Base-by-base conservation (phyloP, 2,113 vertebrate species). In the Xiphophorus hellerii region DNA sequence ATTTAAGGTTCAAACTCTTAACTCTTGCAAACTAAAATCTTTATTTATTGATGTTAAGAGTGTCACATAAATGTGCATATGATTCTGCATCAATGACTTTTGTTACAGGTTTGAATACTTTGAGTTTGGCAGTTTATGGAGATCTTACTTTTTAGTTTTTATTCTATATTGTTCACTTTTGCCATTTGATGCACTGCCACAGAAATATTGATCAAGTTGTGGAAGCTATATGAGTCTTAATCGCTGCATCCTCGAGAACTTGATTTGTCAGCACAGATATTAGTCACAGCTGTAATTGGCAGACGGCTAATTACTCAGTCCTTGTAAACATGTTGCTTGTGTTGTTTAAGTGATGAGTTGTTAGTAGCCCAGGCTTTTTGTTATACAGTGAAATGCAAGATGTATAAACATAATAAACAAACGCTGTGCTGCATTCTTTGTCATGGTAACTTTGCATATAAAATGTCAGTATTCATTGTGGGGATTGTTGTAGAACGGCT, bases 251-350 rank as follows among this genome's bases (percentile, higher is more conserved):
- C 58, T 62, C 2, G 44, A 25, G 22, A 31, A 29, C 27, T 71
- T 66, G 39, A 44, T 66, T n/a, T 80, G 77, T 81, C 70, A 66
- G 39, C 27, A 48, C 62, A 77, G 60, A 83, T 81, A 81, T 84
- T 58, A 68, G 69, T 83, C 72, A 64, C 62, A 78, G 74, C 66
- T 80, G 79, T 90, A 85, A 88, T 88, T 87, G 87, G 77, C 84
- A 66, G 76, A 4, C 29, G 63, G 51, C 74, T 87, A 87, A 90
- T 90, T 88, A 66, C 73, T 69, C 54, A 25, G 73, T 69, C 66
- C 70, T 75, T 81, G 82, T 83, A 82, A 88, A 86, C 87, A 84
- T 27, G 75, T 54, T 67, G 87, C 64, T 70, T 22, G 31, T 78
- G 73, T 82, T 87, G 73, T 71, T 51, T 77, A 63, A 74, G 74